Evolutionary conservation across 2,888 invertebrate species (phyloP).

Genomic region (Agapetus fuscipes): DNA sequence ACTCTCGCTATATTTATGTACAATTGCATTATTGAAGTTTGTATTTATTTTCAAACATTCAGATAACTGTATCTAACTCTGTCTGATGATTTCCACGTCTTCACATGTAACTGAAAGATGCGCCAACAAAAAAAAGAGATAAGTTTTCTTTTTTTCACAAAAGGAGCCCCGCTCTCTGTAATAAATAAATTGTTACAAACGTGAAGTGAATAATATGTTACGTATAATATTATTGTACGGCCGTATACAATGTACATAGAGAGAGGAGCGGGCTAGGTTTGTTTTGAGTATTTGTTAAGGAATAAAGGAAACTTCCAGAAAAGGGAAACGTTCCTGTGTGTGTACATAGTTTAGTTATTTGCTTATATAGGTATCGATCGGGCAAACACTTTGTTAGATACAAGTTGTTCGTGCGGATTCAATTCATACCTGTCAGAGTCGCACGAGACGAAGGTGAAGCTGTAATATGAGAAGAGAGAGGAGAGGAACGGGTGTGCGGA

Average conservation of each 20-base stretch:
- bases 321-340: too few species aligned
- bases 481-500: too few species aligned
- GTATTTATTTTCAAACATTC: too few species aligned
- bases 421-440: slow-evolving; percentile 20
- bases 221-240: too few species aligned
- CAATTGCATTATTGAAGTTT: too few species aligned
- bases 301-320: neutral
- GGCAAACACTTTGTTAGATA: neutral
- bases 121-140: neutral
- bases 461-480: too few species aligned
- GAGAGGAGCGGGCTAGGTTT: neutral
- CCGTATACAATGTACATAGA: too few species aligned
- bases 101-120: neutral
- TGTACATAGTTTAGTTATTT: too few species aligned
- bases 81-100: too few species aligned
- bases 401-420: slow-evolving; percentile 7
- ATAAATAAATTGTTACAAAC: neutral
- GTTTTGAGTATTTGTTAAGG: slow-evolving; percentile 4
- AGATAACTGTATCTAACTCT: too few species aligned
- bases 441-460: slow-evolving; percentile 19
- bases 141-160: neutral
- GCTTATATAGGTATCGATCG: neutral
- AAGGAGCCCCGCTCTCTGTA: neutral
- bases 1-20: too few species aligned
- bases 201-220: neutral